A percentile compares a stretch with the other conserved stretches of the same genome.
Conservation (phyloP, 2,888 invertebrate genomes). For the Byasa hedistus region DNA sequence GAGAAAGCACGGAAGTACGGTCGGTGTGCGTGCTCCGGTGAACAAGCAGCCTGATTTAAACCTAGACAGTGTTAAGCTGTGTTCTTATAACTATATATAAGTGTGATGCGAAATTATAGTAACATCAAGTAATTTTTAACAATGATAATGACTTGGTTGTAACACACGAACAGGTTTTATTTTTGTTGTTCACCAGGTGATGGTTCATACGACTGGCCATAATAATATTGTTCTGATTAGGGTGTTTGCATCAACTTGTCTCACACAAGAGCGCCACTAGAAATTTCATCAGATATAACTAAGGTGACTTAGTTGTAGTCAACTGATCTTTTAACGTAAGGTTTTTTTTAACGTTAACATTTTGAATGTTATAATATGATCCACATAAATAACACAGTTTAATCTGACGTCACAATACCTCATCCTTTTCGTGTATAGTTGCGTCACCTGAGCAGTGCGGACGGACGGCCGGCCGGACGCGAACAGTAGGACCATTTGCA, state of each 20-base stretch:
- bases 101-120: not conserved
- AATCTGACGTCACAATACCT: slow-evolving; percentile 8
- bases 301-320: not conserved
- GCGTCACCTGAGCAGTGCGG: slow-evolving; percentile 48
- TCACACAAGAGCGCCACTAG: not conserved
- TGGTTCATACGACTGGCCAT: not conserved
- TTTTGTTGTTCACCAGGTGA: not conserved
- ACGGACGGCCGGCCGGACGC: slow-evolving; percentile 41
- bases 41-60: slow-evolving; percentile 14
- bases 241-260: too few relatives aligned
- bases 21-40: slow-evolving; percentile 13
- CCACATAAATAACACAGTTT: not conserved
- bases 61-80: slow-evolving; percentile 3
- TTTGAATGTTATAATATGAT: not conserved
- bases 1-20: slow-evolving; percentile 35
- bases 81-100: not conserved
- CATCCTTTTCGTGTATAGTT: slow-evolving; percentile 36
- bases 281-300: not conserved
- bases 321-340: not conserved
- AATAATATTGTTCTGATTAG: not conserved
- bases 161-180: not conserved
- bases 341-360: not conserved
- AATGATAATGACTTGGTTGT: not conserved
- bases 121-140: not conserved
- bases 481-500: slow-evolving; percentile 58